Conservation (phyloP, 2,797 vertebrate species). For the Labeo calbasu region DNA sequence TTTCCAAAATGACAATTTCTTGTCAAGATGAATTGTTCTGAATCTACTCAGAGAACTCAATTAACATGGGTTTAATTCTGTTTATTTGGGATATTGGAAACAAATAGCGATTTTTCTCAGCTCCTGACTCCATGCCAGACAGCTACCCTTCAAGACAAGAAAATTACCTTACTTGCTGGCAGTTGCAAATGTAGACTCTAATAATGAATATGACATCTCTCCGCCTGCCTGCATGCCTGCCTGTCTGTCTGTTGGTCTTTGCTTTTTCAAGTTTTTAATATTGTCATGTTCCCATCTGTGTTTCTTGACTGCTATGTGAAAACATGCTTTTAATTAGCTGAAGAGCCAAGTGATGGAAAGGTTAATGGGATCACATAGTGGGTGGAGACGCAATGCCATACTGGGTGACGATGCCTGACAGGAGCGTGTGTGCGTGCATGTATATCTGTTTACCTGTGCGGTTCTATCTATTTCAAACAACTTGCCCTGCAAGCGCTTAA, state of each 20-base stretch:
- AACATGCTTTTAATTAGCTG: conserved; percentile 70
- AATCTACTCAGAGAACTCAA: conserved; percentile 70
- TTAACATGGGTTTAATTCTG: conserved; percentile 76
- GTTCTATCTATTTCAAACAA: conserved; percentile 7
- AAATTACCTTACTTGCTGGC: conserved; percentile 57
- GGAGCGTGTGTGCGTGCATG: conserved; percentile 20
- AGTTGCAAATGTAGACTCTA: conserved; percentile 36
- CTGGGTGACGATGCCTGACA: conserved; percentile 28
- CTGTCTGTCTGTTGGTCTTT: conserved; percentile 28
- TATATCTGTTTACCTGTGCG: conserved; percentile 31
- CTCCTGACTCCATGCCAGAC: conserved; percentile 67
- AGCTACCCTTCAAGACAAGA: conserved; percentile 40
- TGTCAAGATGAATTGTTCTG: conserved; percentile 72
- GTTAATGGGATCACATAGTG: conserved; percentile 75
- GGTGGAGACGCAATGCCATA: conserved; percentile 59
- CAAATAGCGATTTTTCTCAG: conserved; percentile 69
- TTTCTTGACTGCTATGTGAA: conserved; percentile 48
- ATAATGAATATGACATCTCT: conserved; percentile 51
- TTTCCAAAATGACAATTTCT: conserved; percentile 72
- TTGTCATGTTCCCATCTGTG: conserved; percentile 44
- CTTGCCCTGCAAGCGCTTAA: neutral
- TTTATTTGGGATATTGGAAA: conserved; percentile 75
- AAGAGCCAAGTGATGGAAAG: conserved; percentile 69
- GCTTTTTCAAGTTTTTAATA: conserved; percentile 41
- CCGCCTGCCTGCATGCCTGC: conserved; percentile 37